Conservation (phyloP, 2,888 invertebrate species). For the Drosophila anceps region DNA sequence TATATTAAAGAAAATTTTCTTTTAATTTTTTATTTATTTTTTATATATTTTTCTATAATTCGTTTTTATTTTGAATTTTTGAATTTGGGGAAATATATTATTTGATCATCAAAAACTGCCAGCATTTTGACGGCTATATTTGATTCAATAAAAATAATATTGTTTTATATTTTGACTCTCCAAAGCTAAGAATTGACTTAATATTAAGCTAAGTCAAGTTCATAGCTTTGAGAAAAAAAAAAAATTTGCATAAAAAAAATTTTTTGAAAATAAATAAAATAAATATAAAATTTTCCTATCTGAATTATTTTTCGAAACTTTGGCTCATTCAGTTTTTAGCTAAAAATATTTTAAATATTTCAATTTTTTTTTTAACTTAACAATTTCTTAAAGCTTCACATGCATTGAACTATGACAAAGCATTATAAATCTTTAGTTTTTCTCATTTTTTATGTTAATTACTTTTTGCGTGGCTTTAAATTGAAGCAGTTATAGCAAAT, state of each 20-base stretch:
- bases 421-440: neutral
- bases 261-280: neutral
- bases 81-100: no score
- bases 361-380: neutral
- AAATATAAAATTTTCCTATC: neutral
- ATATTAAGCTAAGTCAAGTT: neutral
- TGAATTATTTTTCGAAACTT: neutral
- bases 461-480: conserved; percentile 26
- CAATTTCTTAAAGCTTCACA: neutral
- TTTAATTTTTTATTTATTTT: no score
- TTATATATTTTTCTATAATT: no score
- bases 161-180: no score
- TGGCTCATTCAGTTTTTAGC: neutral
- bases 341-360: neutral
- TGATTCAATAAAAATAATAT: no score
- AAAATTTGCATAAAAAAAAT: no score
- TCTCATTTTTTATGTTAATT: neutral
- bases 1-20: no score
- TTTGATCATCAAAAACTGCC: no score
- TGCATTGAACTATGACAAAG: neutral
- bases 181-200: neutral
- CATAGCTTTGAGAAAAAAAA: neutral
- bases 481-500: conserved; percentile 6
- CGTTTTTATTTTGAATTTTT: no score
- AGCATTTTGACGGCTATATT: no score